phyloP scores from a whole-genome alignment of 2,888 invertebrate genomes.

The Acrobeloides nanus region DNA sequence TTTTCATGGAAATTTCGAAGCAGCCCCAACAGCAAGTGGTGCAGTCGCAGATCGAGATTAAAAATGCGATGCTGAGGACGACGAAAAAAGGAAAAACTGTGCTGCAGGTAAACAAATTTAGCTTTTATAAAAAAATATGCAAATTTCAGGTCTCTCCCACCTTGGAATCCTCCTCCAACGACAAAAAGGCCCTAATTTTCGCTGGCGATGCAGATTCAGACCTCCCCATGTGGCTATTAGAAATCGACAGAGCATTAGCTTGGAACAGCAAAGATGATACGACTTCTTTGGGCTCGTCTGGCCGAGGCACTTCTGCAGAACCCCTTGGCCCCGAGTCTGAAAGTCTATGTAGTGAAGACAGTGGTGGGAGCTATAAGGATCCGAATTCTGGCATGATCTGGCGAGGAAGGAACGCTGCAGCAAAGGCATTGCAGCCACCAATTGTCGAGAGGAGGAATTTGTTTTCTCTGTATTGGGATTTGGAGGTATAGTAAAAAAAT shows the following conservation, averaged over 20 bases:
- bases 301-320: slow-evolving; percentile 15
- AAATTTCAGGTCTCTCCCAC: slow-evolving; percentile 8
- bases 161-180: background rate
- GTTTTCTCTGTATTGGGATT: slow-evolving; percentile 40
- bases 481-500: slow-evolving; percentile 17
- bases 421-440: slow-evolving; percentile 45
- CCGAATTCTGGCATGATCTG: slow-evolving; percentile 24
- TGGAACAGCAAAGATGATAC: slow-evolving; percentile 18
- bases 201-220: slow-evolving; percentile 19
- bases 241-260: slow-evolving; percentile 20
- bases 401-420: slow-evolving; percentile 42
- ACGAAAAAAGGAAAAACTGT: slow-evolving; percentile 46
- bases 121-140: too few species aligned
- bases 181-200: slow-evolving; percentile 17
- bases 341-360: slow-evolving; percentile 39
- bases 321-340: slow-evolving; percentile 7
- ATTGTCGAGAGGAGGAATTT: slow-evolving; percentile 46
- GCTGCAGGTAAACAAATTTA: slow-evolving; percentile 39
- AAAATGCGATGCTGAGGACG: slow-evolving; percentile 36
- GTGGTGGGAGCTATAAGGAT: slow-evolving; percentile 31
- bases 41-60: slow-evolving; percentile 27
- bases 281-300: slow-evolving; percentile 15
- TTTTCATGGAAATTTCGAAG: slow-evolving; percentile 35
- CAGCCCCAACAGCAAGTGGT: slow-evolving; percentile 10
- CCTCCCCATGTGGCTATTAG: slow-evolving; percentile 19